A percentile compares a stretch with the other conserved stretches of the same genome.
Evolutionary conservation across 2,888 invertebrate species (phyloP).

Genomic region (Dugesia japonica): DNA sequence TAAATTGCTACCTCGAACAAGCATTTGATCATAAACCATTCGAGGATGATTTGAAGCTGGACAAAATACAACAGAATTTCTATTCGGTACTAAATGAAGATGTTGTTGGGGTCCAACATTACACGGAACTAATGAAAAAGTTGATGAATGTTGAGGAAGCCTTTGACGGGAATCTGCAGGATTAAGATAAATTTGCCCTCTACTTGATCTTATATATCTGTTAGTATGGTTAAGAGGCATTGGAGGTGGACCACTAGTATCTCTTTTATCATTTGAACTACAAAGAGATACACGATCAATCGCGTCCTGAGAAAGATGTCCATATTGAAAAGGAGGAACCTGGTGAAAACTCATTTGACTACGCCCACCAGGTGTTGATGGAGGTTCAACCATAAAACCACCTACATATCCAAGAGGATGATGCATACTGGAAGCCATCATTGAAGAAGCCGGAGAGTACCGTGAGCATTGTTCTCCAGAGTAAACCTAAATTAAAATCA

Average conservation of each 20-base stretch:
- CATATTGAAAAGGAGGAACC: neutral
- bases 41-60: neutral
- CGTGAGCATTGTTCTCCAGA: neutral
- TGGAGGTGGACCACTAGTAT: neutral
- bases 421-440: conserved; percentile 11
- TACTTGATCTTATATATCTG: neutral
- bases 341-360: conserved; percentile 14
- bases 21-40: neutral
- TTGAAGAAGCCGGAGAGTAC: neutral
- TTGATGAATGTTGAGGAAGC: conserved; percentile 2
- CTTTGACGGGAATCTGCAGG: neutral
- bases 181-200: neutral
- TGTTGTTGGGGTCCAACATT: neutral
- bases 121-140: neutral
- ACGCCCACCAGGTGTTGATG: neutral
- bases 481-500: neutral
- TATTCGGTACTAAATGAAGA: neutral
- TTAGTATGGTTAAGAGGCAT: neutral
- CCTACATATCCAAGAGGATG: neutral
- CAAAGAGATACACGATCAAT: neutral
- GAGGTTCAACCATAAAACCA: neutral
- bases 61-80: neutral
- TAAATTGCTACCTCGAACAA: neutral
- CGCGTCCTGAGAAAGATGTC: neutral
- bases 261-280: neutral